Evolutionary conservation across 2,888 invertebrate genomes (phyloP).

Genomic region (Anthophora plumipes): DNA sequence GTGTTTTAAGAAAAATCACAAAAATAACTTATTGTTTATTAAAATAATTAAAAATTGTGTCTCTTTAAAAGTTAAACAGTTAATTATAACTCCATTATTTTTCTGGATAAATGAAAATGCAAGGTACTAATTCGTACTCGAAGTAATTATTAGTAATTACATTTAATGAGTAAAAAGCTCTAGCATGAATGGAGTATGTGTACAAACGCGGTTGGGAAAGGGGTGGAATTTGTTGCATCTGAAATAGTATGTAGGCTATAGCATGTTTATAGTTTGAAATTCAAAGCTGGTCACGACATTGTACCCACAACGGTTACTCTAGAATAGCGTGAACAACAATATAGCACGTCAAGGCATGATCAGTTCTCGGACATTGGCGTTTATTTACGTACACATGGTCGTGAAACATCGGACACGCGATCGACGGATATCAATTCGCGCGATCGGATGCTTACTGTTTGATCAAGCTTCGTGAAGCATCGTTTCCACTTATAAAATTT

Average conservation of each 20-base stretch:
- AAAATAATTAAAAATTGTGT: no score
- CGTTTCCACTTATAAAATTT: constrained; percentile 9
- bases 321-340: constrained; percentile 51
- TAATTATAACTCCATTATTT: no score
- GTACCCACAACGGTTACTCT: constrained; percentile 18
- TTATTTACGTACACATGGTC: constrained; percentile 42
- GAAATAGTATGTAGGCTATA: constrained; percentile 50
- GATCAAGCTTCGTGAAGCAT: constrained; percentile 32
- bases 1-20: no score
- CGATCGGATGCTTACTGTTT: constrained; percentile 13
- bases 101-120: no score
- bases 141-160: not conserved
- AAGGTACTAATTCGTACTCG: not conserved
- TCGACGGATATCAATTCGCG: constrained; percentile 23
- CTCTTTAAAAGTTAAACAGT: no score
- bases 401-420: constrained; percentile 18
- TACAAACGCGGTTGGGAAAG: no score
- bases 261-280: constrained; percentile 45
- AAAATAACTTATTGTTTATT: no score
- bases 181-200: not conserved
- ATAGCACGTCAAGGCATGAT: constrained; percentile 46
- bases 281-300: constrained; percentile 36
- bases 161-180: not conserved
- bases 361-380: constrained; percentile 54
- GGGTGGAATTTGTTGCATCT: constrained; percentile 26